A percentile compares a stretch with the other conserved stretches of the same genome.
Evolutionary conservation across 2,888 invertebrate genomes (phyloP).

Genomic region (Therioaphis trifolii): DNA sequence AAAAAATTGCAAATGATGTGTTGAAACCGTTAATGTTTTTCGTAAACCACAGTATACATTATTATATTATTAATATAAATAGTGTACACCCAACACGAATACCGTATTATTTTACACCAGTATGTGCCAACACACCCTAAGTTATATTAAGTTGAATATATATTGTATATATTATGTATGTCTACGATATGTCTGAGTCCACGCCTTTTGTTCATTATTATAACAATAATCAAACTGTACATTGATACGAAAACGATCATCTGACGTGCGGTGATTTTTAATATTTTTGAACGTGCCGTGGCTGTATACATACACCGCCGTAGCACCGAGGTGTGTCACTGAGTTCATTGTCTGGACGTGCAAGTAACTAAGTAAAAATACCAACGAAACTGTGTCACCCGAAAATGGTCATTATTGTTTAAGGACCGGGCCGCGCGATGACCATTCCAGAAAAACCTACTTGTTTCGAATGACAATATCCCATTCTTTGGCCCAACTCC

Average conservation of each 20-base stretch:
- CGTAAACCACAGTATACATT: too few species aligned
- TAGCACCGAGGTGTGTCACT: not conserved
- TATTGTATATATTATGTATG: too few species aligned
- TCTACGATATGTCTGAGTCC: not conserved
- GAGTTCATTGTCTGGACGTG: constrained; percentile 30
- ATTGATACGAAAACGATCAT: not conserved
- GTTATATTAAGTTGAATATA: not conserved
- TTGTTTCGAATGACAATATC: constrained; percentile 9
- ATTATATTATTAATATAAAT: too few species aligned
- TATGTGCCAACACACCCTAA: not conserved
- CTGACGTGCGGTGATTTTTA: constrained; percentile 46
- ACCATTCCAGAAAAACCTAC: not conserved
- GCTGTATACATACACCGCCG: not conserved
- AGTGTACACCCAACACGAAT: too few species aligned
- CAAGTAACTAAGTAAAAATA: not conserved
- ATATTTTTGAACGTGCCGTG: constrained; percentile 17
- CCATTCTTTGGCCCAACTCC: not conserved
- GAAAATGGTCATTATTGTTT: constrained; percentile 29
- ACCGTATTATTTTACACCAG: too few species aligned
- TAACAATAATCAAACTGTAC: constrained; percentile 13
- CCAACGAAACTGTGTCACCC: constrained; percentile 46
- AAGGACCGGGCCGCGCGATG: constrained; percentile 8
- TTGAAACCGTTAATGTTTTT: too few species aligned
- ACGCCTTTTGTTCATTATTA: not conserved
- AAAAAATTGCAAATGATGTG: too few species aligned